Evolutionary conservation across 2,888 invertebrate species (phyloP).

Genomic region (Cerastis leucographa): DNA sequence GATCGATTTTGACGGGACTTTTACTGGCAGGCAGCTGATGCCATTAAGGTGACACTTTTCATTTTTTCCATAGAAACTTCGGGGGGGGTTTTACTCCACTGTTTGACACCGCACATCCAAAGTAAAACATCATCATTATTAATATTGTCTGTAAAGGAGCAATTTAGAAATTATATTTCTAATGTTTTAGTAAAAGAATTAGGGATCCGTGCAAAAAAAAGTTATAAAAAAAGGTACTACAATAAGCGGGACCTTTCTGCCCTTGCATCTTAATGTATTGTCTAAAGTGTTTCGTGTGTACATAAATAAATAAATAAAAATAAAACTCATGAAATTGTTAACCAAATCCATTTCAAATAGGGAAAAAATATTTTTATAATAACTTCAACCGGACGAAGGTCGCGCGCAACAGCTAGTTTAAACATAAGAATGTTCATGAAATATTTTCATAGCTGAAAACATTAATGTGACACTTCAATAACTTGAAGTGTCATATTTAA

Average conservation of each 20-base stretch:
- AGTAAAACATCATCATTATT: too few species aligned
- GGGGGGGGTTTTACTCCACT: too few species aligned
- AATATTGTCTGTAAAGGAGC: too few species aligned
- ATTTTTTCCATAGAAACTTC: too few species aligned
- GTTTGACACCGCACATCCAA: too few species aligned
- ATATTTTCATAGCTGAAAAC: neutral
- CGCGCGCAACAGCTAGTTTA: neutral
- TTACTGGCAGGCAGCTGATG: neutral
- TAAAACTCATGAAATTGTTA: neutral
- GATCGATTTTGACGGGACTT: neutral
- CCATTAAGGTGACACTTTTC: too few species aligned
- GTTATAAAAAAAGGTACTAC: too few species aligned
- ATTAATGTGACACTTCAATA: too few species aligned
- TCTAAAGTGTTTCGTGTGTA: too few species aligned
- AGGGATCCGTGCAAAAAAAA: neutral
- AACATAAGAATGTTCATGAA: neutral
- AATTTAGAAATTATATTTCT: neutral
- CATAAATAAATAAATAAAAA: too few species aligned
- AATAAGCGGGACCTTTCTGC: too few species aligned
- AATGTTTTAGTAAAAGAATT: neutral
- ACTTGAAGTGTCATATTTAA: neutral
- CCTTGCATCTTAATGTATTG: too few species aligned
- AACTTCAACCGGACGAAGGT: neutral
- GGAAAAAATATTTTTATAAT: neutral
- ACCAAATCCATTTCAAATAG: neutral